phyloP scores from a whole-genome alignment of 2,888 invertebrate genomes.

The Ctena decussata region DNA sequence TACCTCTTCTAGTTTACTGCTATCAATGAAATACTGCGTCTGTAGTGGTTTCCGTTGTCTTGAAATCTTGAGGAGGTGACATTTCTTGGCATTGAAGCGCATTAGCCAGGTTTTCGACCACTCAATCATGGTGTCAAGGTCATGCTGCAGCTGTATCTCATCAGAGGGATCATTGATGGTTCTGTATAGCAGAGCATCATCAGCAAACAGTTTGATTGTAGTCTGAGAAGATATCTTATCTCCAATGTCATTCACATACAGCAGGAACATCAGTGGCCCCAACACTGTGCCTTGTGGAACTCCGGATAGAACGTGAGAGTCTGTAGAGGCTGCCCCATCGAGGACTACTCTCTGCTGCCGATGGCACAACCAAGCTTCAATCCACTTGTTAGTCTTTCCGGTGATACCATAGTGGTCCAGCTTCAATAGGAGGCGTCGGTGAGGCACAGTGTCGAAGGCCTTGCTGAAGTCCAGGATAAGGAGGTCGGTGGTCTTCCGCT shows the following conservation, averaged over 20 bases:
- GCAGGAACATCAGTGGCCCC: slow-evolving; percentile 6
- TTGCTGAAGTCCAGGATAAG: slow-evolving; percentile 28
- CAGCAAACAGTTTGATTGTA: too few relatives aligned
- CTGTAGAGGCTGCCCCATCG: slow-evolving; percentile 22
- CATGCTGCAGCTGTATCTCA: background rate
- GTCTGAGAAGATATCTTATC: background rate
- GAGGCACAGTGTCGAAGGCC: slow-evolving; percentile 31
- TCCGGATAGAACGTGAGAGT: slow-evolving; percentile 19
- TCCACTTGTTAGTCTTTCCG: slow-evolving; percentile 30
- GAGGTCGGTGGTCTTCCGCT: too few relatives aligned
- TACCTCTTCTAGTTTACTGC: too few relatives aligned
- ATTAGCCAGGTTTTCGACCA: too few relatives aligned
- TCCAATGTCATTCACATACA: slow-evolving; percentile 11
- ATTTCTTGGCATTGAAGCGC: too few relatives aligned
- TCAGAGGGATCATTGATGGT: too few relatives aligned
- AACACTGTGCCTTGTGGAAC: slow-evolving; percentile 31
- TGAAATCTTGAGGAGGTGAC: too few relatives aligned
- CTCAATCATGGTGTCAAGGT: background rate
- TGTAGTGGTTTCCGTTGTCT: too few relatives aligned
- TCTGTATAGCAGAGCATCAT: background rate
- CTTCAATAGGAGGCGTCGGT: slow-evolving; percentile 23
- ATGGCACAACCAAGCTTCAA: slow-evolving; percentile 27
- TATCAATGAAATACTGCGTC: too few relatives aligned
- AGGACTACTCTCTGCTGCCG: slow-evolving; percentile 32
- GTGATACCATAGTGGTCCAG: slow-evolving; percentile 19